Evolutionary conservation across 1,140 invertebrate species (phyloP).

Genomic region (Atta colombica): DNA sequence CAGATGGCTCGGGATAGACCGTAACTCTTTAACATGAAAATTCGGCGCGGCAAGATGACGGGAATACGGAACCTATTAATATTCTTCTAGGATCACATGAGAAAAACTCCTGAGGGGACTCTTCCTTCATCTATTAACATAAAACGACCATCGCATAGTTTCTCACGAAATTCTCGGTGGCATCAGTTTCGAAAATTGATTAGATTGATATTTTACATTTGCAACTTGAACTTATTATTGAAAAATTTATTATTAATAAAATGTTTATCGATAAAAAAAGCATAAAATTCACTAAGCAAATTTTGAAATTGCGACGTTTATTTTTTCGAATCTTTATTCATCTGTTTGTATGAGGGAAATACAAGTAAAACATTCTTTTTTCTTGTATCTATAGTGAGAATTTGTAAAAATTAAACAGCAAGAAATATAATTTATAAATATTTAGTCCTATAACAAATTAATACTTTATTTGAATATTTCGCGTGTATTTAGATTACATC

Average conservation of each 20-base stretch:
- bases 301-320: background rate
- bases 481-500: background rate
- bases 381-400: background rate
- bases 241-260: background rate
- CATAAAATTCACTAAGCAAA: background rate
- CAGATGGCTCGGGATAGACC: slow-evolving; percentile 65
- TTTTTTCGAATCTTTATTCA: background rate
- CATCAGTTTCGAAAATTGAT: slow-evolving; percentile 12
- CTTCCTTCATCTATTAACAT: slow-evolving; percentile 72
- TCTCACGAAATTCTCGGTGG: slow-evolving; percentile 64
- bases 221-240: background rate
- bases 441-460: slow-evolving; percentile 1
- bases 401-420: slow-evolving; percentile 17
- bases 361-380: background rate
- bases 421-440: slow-evolving; percentile 12
- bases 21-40: slow-evolving; percentile 73
- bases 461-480: slow-evolving; percentile 3
- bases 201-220: slow-evolving; percentile 4
- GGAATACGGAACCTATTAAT: slow-evolving; percentile 71
- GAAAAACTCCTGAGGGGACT: slow-evolving; percentile 69
- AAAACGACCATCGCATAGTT: slow-evolving; percentile 68
- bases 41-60: slow-evolving; percentile 63
- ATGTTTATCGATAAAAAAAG: background rate
- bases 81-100: slow-evolving; percentile 73
- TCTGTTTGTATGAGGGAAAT: background rate